Base-by-base conservation (phyloP, 2,888 invertebrate species). In the Xanthorhoe spadicearia region DNA sequence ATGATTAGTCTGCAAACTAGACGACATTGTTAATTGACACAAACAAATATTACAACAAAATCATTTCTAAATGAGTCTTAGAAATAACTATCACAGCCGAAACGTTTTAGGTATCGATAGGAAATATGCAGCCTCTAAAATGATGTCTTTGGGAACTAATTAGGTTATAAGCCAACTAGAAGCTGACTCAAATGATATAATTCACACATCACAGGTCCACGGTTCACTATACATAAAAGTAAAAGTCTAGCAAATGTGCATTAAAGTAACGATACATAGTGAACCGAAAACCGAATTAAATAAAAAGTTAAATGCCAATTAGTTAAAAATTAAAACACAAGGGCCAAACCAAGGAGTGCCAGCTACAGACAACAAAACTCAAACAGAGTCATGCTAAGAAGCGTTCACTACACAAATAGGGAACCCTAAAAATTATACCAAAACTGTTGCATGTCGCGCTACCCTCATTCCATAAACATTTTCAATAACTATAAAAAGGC, bases 291-390 rank as follows among this genome's bases (percentile, higher is more conserved):
- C 75, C 51, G 78, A 77, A 72, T 72, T 73, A 77, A 76, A 74
- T 73, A 78, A 77, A 75, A 78, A 61, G 50, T 48, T 50, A 19
- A 69, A 74, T 77, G 83, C 71, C 72, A 72, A 74, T 78, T 74
- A 79, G 73, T 75, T 73, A 79, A 77, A 76, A 70, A 82, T 80
- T 78, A 78, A 83, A 84, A 88, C 83, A 90, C 86, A 89, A 89
- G 90, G 90, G 89, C 90, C 92, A 90, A 92, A 92, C 92, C 92
- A 91, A 86, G 87, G 89, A 87, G 92, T 92, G 92, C 92, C 92
- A 91, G 87, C 92, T 92, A 92, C 91, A 87, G 88, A 90, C 85
- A 81, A 88, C 79, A 78, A 76, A 81, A 82, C 73, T 82, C 77
- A 84, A 84, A 86, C 79, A 73, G 81, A 86, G 83, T 81, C 92